phyloP scores from a whole-genome alignment of 1,140 invertebrate species.

The Ectropis grisescens region DNA sequence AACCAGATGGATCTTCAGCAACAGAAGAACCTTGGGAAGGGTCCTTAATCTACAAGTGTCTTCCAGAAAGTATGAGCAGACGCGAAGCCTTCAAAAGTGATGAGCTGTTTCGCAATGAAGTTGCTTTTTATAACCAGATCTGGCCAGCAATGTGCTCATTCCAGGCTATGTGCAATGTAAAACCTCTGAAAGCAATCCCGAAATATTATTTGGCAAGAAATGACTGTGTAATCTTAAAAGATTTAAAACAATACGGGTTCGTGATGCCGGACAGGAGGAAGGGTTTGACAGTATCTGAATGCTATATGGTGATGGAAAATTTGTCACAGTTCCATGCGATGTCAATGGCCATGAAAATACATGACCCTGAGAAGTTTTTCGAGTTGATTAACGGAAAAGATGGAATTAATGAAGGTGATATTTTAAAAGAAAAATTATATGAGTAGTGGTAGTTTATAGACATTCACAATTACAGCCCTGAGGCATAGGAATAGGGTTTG shows the following conservation, averaged over 20 bases:
- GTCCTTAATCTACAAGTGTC: slow-evolving; percentile 78
- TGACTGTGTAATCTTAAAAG: slow-evolving; percentile 76
- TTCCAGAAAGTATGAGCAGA: slow-evolving; percentile 74
- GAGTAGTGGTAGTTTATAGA: too few species aligned
- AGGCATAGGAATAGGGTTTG: too few species aligned
- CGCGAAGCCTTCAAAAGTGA: slow-evolving; percentile 79
- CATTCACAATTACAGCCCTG: too few species aligned
- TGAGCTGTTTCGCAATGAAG: slow-evolving; percentile 78
- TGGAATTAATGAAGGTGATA: slow-evolving; percentile 60
- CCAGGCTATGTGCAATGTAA: slow-evolving; percentile 55
- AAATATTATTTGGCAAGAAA: slow-evolving; percentile 75
- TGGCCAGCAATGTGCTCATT: slow-evolving; percentile 74
- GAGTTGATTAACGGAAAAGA: slow-evolving; percentile 68
- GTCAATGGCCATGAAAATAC: slow-evolving; percentile 74
- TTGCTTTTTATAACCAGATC: slow-evolving; percentile 78
- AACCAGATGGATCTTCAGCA: slow-evolving; percentile 41
- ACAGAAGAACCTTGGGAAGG: slow-evolving; percentile 68
- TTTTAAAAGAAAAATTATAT: too few species aligned
- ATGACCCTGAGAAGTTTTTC: slow-evolving; percentile 74
- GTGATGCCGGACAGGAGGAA: slow-evolving; percentile 77
- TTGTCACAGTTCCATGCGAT: slow-evolving; percentile 77
- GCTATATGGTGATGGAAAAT: slow-evolving; percentile 72
- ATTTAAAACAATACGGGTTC: slow-evolving; percentile 72
- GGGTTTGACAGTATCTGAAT: slow-evolving; percentile 73
- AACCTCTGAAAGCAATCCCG: slow-evolving; percentile 74